Base-by-base conservation (phyloP, 2,888 invertebrate species). In the Mesorhabditis spiculigera region DNA sequence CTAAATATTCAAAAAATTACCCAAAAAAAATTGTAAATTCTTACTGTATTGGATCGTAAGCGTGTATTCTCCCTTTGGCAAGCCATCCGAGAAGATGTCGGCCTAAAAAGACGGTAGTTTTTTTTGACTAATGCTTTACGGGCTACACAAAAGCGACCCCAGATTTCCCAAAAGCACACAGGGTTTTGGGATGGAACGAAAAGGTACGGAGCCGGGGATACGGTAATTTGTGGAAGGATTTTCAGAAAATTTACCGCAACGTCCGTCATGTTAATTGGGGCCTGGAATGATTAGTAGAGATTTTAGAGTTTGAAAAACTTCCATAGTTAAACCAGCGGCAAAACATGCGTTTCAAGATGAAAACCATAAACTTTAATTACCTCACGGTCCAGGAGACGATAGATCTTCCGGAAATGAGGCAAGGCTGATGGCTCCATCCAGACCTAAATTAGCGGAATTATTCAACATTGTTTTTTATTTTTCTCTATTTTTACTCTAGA, bases 391-490 rank as follows among this genome's bases (percentile, higher is more conserved):
- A 97, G 90, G 68, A 92, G 90, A 0, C 95, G 90, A 87, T 95
- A 95, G 65, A 95, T 88, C 88, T 97, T 97, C 73, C 95, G 90
- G 88, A 98, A 98, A 45, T 92, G 93, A 0, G 97, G 95, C 82
- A 97, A 88, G 0, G 97, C 96, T 0, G 97, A 95, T 0, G 95
- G 95, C 75, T 97, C 90, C 97, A 97, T 98, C 97, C 97, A 97
- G 4, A 97, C 95, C 58, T 50, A 50, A 50, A 50, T 13, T 50
- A 89, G 62, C 13, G 28, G n/a, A 50, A 50, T n/a, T 50, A 10
- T 50, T 13, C 8, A 50, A n/a, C n/a, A 13, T 50, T 50, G n/a
- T 1, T 13, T 50, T 50, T n/a, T 13, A 50, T 10, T 28, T 28
- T 28, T 28, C 28, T 28, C 28, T 28, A 28, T 28, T 28, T 28